A percentile compares a stretch with the other conserved stretches of the same genome.
Conservation (phyloP, 2,113 vertebrate genomes). For the Lynx canadensis region DNA sequence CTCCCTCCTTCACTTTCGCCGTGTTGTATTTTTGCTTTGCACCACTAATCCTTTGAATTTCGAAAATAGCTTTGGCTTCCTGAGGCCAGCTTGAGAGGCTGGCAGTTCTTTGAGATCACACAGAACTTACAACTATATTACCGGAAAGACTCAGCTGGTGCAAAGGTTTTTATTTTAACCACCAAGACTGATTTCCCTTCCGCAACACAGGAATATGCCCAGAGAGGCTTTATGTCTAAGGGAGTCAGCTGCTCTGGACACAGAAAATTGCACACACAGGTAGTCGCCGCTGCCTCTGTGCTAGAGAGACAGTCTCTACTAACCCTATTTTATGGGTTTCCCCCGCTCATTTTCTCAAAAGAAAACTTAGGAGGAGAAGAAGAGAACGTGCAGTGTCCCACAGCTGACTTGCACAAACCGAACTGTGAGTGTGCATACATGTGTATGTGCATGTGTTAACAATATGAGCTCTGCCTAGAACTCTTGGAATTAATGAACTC, state of each 20-base stretch:
- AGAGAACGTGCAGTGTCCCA: neutral
- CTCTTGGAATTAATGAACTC: neutral
- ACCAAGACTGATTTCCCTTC: neutral
- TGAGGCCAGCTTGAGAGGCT: neutral
- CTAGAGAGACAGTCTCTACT: neutral
- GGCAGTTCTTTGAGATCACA: neutral
- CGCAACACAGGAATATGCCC: neutral
- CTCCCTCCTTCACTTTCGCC: neutral
- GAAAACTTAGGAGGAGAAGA: neutral
- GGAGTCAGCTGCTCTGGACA: neutral
- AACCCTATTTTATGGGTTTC: neutral
- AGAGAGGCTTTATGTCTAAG: neutral
- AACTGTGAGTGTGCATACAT: neutral
- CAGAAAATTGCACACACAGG: fast-evolving
- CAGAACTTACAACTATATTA: neutral
- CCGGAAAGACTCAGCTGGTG: neutral
- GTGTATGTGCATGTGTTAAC: neutral
- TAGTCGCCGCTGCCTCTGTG: fast-evolving
- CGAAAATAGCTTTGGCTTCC: constrained; percentile 15
- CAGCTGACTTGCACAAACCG: neutral
- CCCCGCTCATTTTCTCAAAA: neutral
- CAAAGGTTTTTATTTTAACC: neutral
- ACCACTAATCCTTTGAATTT: neutral
- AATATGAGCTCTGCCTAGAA: neutral
- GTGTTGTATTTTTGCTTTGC: neutral